These are phyloP conservation scores for Strix aluco DNA, from an alignment of 2,113 vertebrate species.

Conservation along the genomic window DNA sequence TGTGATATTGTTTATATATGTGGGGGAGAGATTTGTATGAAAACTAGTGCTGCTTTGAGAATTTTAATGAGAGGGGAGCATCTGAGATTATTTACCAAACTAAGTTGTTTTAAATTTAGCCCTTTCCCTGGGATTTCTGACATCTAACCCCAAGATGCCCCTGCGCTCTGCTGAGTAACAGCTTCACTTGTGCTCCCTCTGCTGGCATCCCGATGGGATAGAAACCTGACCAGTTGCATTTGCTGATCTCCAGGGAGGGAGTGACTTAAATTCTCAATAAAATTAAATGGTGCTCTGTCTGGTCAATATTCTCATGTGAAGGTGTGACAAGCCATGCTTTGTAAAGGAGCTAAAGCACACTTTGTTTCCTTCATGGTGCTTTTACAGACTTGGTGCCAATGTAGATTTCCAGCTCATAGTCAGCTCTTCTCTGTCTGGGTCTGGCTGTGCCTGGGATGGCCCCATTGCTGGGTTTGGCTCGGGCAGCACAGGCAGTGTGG, in stretches of 20 bases:
- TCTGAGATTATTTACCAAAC: background rate
- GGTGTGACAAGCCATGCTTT: background rate
- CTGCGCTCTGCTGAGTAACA: background rate
- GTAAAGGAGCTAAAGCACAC: background rate
- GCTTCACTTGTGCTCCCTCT: background rate
- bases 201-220: background rate
- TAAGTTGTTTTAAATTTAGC: background rate
- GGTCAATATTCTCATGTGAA: background rate
- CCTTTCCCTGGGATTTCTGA: background rate
- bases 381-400: background rate
- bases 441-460: background rate
- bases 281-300: background rate
- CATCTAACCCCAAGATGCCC: background rate
- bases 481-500: too few species aligned
- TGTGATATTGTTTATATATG: background rate
- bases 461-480: background rate
- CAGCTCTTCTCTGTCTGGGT: rapidly evolving
- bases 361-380: background rate
- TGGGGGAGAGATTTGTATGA: background rate
- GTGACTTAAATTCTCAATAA: background rate
- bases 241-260: background rate
- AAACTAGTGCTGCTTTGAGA: background rate
- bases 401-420: background rate
- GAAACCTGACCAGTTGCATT: rapidly evolving
- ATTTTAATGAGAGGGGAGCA: background rate